These are phyloP conservation scores for Pogonomyrmex barbatus DNA, from an alignment of 1,140 invertebrate species.

Conservation along the genomic window DNA sequence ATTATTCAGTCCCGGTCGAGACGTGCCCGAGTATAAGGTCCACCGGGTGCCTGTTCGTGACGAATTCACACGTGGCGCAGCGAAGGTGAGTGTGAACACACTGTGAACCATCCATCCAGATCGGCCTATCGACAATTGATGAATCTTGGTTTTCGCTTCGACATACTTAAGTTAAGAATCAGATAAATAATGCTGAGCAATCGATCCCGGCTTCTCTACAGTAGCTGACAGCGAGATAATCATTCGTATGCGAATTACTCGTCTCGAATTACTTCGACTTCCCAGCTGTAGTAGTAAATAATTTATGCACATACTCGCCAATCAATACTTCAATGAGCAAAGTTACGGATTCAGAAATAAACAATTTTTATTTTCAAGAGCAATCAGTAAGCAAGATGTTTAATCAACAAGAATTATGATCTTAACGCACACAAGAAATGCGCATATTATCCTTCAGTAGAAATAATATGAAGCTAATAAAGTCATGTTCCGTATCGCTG, in stretches of 20 bases:
- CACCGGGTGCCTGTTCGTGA: constrained; percentile 53
- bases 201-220: not conserved
- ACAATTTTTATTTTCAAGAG: not conserved
- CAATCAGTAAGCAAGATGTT: not conserved
- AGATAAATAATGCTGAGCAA: constrained; percentile 44
- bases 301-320: not conserved
- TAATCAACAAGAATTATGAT: constrained; percentile 1
- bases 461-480: not conserved
- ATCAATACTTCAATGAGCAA: not conserved
- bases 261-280: not conserved
- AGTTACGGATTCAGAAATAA: not conserved
- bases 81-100: not conserved
- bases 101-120: not conserved
- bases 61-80: constrained; percentile 55
- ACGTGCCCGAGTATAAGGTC: constrained; percentile 65
- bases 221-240: constrained; percentile 44
- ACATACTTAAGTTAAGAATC: not conserved
- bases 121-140: constrained; percentile 29
- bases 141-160: constrained; percentile 24
- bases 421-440: not conserved
- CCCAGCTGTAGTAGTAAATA: not conserved
- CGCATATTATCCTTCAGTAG: not conserved
- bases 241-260: not conserved
- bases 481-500: not conserved
- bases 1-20: constrained; percentile 78